phyloP scores from a whole-genome alignment of 37 sponge, comb jelly and placozoan genomes.

The Geodia barretti region DNA sequence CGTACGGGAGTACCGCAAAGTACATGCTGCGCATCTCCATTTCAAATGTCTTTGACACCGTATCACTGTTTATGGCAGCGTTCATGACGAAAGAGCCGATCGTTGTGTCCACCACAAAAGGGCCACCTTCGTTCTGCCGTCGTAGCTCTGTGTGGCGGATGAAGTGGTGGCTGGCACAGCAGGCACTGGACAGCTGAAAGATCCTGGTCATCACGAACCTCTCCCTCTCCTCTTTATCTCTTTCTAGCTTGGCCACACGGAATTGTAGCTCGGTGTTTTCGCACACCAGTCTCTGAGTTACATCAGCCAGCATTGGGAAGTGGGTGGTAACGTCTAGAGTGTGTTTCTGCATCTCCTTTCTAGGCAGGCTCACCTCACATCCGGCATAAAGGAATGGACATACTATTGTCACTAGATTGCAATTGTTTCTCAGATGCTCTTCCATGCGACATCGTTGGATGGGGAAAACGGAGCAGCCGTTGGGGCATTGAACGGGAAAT shows the following conservation, averaged over 20 bases:
- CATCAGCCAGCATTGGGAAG: not conserved
- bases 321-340: not conserved
- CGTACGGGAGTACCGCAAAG: not conserved
- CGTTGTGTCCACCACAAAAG: not conserved
- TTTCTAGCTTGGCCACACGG: not conserved
- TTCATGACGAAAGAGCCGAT: too few relatives aligned
- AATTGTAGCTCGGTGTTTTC: not conserved
- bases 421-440: not conserved
- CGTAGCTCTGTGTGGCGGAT: not conserved
- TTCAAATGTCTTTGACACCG: not conserved
- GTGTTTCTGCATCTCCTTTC: not conserved
- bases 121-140: not conserved
- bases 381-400: not conserved
- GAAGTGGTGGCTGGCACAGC: not conserved
- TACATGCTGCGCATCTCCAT: not conserved
- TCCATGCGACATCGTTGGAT: not conserved
- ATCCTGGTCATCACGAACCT: not conserved
- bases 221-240: not conserved
- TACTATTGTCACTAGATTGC: not conserved
- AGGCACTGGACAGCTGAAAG: not conserved
- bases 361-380: not conserved
- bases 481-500: not conserved
- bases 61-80: not conserved
- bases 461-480: not conserved
- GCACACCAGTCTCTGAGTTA: not conserved